Evolutionary conservation across 2,113 vertebrate genomes (phyloP).

Genomic region (Crotalus helleri): DNA sequence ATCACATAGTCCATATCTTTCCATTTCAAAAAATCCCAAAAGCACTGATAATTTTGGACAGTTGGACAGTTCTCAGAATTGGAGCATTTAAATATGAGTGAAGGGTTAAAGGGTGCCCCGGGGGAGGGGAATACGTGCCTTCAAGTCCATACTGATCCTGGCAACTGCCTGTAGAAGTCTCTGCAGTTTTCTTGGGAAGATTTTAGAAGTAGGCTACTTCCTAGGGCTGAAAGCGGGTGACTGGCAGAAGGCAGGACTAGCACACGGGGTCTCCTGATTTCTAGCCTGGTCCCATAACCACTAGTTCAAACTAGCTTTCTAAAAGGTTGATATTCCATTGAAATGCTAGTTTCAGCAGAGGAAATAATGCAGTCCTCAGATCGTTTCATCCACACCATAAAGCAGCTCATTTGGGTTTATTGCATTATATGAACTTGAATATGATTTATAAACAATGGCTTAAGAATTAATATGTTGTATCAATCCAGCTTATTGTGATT

Average conservation of each 20-base stretch:
- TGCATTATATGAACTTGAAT: not conserved
- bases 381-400: not conserved
- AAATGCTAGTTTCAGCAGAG: not conserved
- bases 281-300: not conserved
- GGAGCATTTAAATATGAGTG: not conserved
- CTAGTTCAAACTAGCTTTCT: not conserved
- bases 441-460: not conserved
- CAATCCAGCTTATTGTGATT: not conserved
- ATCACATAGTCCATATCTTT: constrained; percentile 15
- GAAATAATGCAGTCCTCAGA: not conserved
- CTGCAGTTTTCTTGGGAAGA: not conserved
- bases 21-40: constrained; percentile 22
- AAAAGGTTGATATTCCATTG: not conserved
- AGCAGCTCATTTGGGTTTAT: not conserved
- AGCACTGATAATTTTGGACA: not conserved
- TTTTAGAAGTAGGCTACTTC: not conserved
- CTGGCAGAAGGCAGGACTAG: not conserved
- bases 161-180: not conserved
- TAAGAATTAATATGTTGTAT: not conserved
- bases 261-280: not conserved
- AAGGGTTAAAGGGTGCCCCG: not conserved
- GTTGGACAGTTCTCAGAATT: not conserved
- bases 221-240: not conserved
- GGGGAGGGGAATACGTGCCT: not conserved
- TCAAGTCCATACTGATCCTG: not conserved